Evolutionary conservation across 2,888 invertebrate genomes (phyloP).

Genomic region (Celastrina argiolus): DNA sequence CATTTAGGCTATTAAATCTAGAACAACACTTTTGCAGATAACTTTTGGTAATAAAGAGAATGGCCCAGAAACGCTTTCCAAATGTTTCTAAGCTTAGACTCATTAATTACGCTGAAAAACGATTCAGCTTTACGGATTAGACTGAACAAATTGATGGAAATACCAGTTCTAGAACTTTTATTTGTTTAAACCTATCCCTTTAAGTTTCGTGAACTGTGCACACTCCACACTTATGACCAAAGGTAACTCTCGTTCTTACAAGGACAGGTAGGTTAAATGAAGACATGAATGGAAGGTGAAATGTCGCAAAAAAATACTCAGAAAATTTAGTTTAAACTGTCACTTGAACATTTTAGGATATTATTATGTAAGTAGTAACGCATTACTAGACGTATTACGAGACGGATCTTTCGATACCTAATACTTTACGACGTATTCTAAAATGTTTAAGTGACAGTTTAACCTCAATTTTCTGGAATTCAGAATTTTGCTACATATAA

Average conservation of each 20-base stretch:
- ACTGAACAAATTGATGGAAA: neutral
- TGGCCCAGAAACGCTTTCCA: neutral
- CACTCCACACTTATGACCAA: neutral
- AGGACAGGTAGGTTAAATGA: neutral
- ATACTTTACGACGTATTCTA: too few relatives aligned
- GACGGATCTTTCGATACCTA: too few relatives aligned
- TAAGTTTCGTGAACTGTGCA: neutral
- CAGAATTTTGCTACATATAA: too few relatives aligned
- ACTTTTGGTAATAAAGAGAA: neutral
- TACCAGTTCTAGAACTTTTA: neutral
- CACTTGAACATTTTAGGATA: too few relatives aligned
- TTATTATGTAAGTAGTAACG: too few relatives aligned
- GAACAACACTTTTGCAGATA: neutral
- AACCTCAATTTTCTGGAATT: too few relatives aligned
- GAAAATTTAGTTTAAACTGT: too few relatives aligned
- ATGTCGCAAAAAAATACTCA: too few relatives aligned
- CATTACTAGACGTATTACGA: too few relatives aligned
- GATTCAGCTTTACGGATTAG: constrained; percentile 2
- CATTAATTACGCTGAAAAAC: constrained; percentile 2
- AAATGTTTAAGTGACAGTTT: too few relatives aligned
- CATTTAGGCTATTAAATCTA: neutral
- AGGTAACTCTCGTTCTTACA: neutral
- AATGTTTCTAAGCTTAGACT: neutral
- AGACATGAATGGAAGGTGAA: too few relatives aligned
- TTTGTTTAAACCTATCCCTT: neutral